These are phyloP conservation scores for Elysia crispata DNA, from an alignment of 2,888 invertebrate species.

Conservation along the genomic window DNA sequence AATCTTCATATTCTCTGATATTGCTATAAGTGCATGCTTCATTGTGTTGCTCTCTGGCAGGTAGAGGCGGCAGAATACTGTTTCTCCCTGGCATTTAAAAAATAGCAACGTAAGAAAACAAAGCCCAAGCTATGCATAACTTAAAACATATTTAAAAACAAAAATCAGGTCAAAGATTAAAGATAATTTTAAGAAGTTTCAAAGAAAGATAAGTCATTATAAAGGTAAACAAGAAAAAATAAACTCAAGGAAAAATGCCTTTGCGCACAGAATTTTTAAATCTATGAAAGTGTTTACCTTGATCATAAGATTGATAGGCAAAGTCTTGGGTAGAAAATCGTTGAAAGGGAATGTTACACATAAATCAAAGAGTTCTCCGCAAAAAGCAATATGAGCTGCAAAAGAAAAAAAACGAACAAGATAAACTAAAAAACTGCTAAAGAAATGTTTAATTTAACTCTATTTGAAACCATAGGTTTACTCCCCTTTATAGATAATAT, in stretches of 20 bases:
- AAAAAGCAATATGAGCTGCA: constrained; percentile 89
- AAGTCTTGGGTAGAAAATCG: constrained; percentile 93
- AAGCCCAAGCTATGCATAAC: background rate
- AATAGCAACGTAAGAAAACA: no score
- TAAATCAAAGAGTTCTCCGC: constrained; percentile 94
- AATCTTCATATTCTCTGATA: constrained; percentile 92
- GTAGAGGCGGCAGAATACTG: constrained; percentile 91
- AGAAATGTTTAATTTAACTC: no score
- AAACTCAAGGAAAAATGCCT: background rate
- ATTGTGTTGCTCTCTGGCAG: constrained; percentile 95
- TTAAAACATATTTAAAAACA: background rate
- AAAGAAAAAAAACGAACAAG: constrained; percentile 32
- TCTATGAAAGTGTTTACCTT: constrained; percentile 80
- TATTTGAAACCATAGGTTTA: no score
- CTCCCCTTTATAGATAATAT: no score
- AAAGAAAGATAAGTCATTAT: background rate
- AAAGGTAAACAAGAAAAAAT: background rate
- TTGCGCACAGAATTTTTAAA: background rate
- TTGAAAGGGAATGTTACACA: constrained; percentile 95
- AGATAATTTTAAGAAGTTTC: background rate
- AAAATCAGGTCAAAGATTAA: background rate
- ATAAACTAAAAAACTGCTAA: background rate
- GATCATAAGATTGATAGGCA: constrained; percentile 93
- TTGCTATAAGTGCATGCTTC: constrained; percentile 87
- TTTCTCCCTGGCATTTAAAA: constrained; percentile 84